Evolutionary conservation across 2,888 invertebrate genomes (phyloP), one percentile per base, ranked within the genome.

Genomic region (Plusia festucae): DNA sequence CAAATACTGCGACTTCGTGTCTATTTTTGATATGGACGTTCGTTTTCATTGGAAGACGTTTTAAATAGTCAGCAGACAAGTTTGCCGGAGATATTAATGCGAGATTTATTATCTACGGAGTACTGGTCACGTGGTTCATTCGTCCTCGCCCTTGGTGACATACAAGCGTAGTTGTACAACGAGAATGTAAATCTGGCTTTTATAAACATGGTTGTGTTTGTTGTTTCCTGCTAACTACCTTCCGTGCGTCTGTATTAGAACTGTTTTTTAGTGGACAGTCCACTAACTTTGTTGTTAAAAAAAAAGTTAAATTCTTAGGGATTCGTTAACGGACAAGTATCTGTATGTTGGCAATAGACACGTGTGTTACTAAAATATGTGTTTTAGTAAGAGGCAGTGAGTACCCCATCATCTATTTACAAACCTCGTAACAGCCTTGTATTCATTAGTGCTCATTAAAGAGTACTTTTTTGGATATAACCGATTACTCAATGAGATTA

Each of bases 91-190:
- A 71, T 56, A 70, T 73, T 72, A 70, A 80, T 71, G 73, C 60
- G 60, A 63, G 68, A 61, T 74, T 69, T 78, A 72, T 76, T 76
- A 72, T 79, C 70, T 66, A 11, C 44, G 69, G n/a, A n/a, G n/a
- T n/a, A n/a, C n/a, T n/a, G n/a, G 54, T 79, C 78, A 79, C 75
- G 73, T 70, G 79, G 68, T 69, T 52, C 58, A 63, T 76, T 73
- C 65, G 88, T 81, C 88, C 85, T 90, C 84, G 88, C 86, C 85
- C 87, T 89, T 89, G 88, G 82, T 83, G 84, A 83, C 83, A 81
- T 78, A 81, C 77, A 70, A 78, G 76, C 82, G 70, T 73, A 79
- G 53, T 70, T 78, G 82, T 76, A 81, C 81, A 76, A 79, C 81
- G 58, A 85, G 86, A 86, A 88, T 88, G 85, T 85, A 82, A 86